Conservation (phyloP, 2,888 invertebrate genomes). For the Ophion obscuratus region DNA sequence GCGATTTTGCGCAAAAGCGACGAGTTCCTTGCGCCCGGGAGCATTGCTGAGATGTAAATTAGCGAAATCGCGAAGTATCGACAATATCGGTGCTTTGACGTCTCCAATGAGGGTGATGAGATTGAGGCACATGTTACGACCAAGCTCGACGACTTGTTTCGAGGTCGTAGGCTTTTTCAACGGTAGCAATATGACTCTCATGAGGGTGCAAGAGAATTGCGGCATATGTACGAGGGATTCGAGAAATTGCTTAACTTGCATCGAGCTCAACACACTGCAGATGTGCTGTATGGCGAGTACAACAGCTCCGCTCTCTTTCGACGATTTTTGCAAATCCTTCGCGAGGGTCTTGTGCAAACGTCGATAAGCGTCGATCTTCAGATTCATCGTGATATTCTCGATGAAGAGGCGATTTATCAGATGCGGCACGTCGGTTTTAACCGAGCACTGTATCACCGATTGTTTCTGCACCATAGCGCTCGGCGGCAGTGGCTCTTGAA, state of each 20-base stretch:
- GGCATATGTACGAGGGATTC: conserved; percentile 81
- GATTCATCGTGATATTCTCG: conserved; percentile 78
- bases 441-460: conserved; percentile 77
- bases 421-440: conserved; percentile 82
- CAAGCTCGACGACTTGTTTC: conserved; percentile 78
- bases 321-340: conserved; percentile 79
- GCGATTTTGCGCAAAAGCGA: conserved; percentile 72
- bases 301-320: conserved; percentile 79
- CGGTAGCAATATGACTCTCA: conserved; percentile 82
- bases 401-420: conserved; percentile 81
- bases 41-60: conserved; percentile 76
- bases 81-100: conserved; percentile 79
- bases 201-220: conserved; percentile 82
- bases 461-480: conserved; percentile 78
- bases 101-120: conserved; percentile 81
- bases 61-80: conserved; percentile 79
- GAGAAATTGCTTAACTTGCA: conserved; percentile 81
- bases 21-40: conserved; percentile 75
- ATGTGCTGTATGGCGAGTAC: conserved; percentile 82
- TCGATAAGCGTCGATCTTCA: conserved; percentile 80
- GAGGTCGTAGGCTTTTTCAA: conserved; percentile 78
- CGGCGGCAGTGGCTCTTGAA: conserved; percentile 77
- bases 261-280: conserved; percentile 81
- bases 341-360: conserved; percentile 80
- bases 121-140: conserved; percentile 80